Base-by-base conservation (phyloP, 2,888 invertebrate genomes). In the Steinernema carpocapsae region DNA sequence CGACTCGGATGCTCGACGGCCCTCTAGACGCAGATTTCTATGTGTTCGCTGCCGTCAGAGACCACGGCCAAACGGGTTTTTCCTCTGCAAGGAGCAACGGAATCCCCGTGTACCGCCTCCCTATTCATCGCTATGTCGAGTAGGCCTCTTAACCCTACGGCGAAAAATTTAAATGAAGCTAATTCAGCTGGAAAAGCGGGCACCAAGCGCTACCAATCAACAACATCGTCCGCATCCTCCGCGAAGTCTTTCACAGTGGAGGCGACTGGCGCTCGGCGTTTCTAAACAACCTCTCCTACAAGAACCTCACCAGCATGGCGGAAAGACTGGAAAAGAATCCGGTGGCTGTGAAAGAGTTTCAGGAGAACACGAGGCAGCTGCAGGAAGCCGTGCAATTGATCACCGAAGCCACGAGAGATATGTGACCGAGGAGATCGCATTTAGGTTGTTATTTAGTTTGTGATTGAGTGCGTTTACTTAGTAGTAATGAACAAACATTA, bases 231-330 rank as follows among this genome's bases (percentile, higher is more conserved):
- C 77, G 79, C 24, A 74, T 82, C 6, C 72, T 85, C 17, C 78
- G 81, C 0, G 75, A 80, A 29, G 81, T 80, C 6, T 42, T 71
- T 45, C 22, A 17, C 6, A 82, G 59, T 52, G 80, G 80, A 7
- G 84, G 85, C n/a, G 83, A 85, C 71, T 85, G 85, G 85, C 70
- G 74, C n/a, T 74, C 75, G 22, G 84, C 83, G 3, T 70, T 85
- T 17, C 74, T 77, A 19, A 79, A 80, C 32, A 80, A 82, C 52
- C 79, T 84, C 70, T 32, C 76, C 19, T 7, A 64, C 10, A 64
- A 29, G 19, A 26, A 64, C 29, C 32, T 64, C 6, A 32, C 29
- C 29, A 32, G 17, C 32, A 10, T 29, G 29, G 64, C 24, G 26
- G 64, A 29, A 17, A 37, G 32, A 32, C 29, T 64, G 32, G 37